These are phyloP conservation scores for Chiroxiphia lanceolata DNA, from an alignment of 2,797 vertebrate species.

Conservation along the genomic window DNA sequence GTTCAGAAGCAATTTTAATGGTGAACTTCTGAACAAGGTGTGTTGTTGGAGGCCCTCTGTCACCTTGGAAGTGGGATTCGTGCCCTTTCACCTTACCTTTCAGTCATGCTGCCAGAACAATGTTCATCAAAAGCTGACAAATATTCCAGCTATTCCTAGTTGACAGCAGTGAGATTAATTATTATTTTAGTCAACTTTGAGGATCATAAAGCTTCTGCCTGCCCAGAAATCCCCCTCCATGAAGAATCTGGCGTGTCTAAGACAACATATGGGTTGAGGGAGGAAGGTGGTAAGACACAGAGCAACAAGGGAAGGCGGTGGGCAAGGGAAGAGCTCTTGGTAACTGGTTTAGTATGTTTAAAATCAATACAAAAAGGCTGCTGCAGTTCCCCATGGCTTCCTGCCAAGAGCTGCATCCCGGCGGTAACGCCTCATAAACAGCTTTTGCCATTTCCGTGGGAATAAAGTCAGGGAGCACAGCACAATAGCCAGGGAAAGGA, in stretches of 20 bases:
- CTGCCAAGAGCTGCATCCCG: not conserved
- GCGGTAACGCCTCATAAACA: not conserved
- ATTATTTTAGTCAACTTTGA: not conserved
- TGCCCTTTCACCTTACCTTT: not conserved
- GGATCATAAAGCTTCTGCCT: not conserved
- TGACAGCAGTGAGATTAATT: not conserved
- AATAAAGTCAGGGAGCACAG: not conserved
- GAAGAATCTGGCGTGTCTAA: constrained; percentile 7
- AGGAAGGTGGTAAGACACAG: constrained; percentile 41
- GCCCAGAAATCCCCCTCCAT: not conserved
- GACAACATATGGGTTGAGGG: constrained; percentile 19
- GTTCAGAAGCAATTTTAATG: not conserved
- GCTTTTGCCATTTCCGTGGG: not conserved
- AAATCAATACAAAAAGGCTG: constrained; percentile 46
- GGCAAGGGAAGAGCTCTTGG: constrained; percentile 10
- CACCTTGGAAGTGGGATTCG: not conserved
- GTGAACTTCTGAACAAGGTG: not conserved
- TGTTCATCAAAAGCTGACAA: not conserved
- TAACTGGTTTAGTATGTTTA: not conserved
- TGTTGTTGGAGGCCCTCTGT: not conserved
- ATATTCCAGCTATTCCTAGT: not conserved
- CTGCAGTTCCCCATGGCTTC: not conserved
- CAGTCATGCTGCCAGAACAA: not conserved
- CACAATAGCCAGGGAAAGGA: not conserved
- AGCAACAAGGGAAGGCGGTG: constrained; percentile 30